Percentiles rank a stretch among this genome's conserved stretches.
phyloP scores from a whole-genome alignment of 1,140 invertebrate genomes.

The Drosophila ficusphila region DNA sequence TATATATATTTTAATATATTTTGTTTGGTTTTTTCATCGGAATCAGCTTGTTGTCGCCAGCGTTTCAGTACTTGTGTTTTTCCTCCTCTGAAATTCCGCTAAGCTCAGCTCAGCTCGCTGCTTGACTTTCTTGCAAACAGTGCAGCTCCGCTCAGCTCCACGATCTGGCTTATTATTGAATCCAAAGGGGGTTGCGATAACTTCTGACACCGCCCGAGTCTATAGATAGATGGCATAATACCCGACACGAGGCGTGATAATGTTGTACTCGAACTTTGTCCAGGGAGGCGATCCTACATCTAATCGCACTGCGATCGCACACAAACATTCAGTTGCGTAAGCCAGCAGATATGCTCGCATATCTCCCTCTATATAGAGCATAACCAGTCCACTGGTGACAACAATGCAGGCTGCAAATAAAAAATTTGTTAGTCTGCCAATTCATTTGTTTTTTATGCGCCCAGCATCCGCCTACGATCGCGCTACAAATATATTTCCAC shows the following conservation, averaged over 20 bases:
- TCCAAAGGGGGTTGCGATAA: conserved; percentile 36
- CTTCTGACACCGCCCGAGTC: conserved; percentile 55
- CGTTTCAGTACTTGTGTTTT: conserved; percentile 24
- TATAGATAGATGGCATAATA: conserved; percentile 37
- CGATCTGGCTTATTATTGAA: conserved; percentile 31
- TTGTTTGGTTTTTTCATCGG: conserved; percentile 55
- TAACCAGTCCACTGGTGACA: conserved; percentile 37
- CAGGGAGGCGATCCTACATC: conserved; percentile 4
- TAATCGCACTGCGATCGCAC: not conserved
- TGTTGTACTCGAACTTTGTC: conserved; percentile 41
- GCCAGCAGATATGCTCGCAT: conserved; percentile 11
- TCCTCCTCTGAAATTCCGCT: conserved; percentile 45
- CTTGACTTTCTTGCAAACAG: not conserved
- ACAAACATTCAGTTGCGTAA: conserved; percentile 12
- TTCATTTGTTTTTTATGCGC: conserved; percentile 29
- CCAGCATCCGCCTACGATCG: conserved; percentile 56
- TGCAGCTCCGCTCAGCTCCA: conserved; percentile 33
- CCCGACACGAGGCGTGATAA: conserved; percentile 40
- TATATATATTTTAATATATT: conserved; percentile 19
- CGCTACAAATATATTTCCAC: conserved; percentile 13
- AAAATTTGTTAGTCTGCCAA: conserved; percentile 17
- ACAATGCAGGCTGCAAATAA: conserved; percentile 7
- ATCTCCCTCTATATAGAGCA: conserved; percentile 22
- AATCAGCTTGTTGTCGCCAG: conserved; percentile 79
- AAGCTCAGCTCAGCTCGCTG: conserved; percentile 1